These are phyloP conservation scores for Idris sp. DNA, from an alignment of 1,140 invertebrate genomes.

Conservation along the genomic window DNA sequence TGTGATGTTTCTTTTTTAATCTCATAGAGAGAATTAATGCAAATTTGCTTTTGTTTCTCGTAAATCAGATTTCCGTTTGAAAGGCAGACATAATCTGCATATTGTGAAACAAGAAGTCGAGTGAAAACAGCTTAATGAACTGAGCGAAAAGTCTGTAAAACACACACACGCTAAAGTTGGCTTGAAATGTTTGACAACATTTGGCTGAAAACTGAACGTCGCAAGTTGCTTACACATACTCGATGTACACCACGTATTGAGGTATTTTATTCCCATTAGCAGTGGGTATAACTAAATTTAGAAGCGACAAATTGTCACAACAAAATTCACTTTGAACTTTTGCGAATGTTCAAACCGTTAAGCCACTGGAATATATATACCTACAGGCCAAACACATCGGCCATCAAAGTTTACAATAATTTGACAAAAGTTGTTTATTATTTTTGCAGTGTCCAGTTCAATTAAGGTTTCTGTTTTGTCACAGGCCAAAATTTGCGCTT, in stretches of 20 bases:
- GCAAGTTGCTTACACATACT: constrained; percentile 33
- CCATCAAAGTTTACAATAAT: constrained; percentile 23
- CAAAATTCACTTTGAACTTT: constrained; percentile 45
- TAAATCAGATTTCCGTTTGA: no score
- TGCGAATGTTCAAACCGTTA: constrained; percentile 39
- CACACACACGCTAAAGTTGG: not conserved
- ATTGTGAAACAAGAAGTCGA: constrained; percentile 18
- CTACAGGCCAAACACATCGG: no score
- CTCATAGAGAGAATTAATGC: no score
- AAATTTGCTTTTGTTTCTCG: no score
- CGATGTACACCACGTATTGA: no score
- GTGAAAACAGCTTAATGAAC: constrained; percentile 6
- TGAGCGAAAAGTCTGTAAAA: constrained; percentile 18
- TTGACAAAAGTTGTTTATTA: constrained; percentile 45
- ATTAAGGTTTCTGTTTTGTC: constrained; percentile 30
- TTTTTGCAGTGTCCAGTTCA: constrained; percentile 27
- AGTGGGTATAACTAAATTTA: constrained; percentile 49
- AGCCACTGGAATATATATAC: constrained; percentile 58
- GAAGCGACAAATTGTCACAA: constrained; percentile 36
- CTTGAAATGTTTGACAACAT: constrained; percentile 35
- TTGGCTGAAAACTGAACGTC: constrained; percentile 29
- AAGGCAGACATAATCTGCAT: constrained; percentile 11
- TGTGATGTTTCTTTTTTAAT: no score
- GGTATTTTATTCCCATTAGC: constrained; percentile 30
- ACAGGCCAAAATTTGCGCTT: no score